A percentile compares a stretch with the other conserved stretches of the same genome.
Conservation (phyloP, 2,888 invertebrate genomes). For the Orchesella flavescens region DNA sequence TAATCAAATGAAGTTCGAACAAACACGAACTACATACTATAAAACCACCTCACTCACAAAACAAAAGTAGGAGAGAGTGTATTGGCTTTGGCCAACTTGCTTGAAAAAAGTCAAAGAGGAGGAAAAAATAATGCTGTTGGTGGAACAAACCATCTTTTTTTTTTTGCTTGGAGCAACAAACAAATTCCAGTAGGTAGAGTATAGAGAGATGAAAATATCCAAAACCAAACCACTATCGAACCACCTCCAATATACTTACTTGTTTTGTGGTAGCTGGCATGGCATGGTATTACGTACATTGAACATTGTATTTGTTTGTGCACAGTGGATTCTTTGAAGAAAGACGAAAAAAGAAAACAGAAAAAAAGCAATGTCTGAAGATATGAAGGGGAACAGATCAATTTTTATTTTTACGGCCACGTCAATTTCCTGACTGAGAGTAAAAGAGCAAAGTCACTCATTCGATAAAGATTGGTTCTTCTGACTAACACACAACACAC, state of each 20-base stretch:
- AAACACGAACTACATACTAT: background rate
- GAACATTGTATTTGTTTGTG: too few species aligned
- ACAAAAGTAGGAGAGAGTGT: background rate
- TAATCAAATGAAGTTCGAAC: slow-evolving; percentile 39
- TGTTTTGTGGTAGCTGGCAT: too few species aligned
- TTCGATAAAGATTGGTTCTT: slow-evolving; percentile 44
- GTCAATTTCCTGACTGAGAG: slow-evolving; percentile 41
- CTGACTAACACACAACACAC: background rate
- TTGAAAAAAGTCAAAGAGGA: background rate
- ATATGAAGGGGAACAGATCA: slow-evolving; percentile 38
- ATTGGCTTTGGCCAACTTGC: background rate
- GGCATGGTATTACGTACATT: too few species aligned
- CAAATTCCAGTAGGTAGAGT: background rate
- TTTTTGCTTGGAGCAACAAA: slow-evolving; percentile 1
- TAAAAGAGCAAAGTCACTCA: slow-evolving; percentile 41
- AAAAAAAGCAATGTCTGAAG: slow-evolving; percentile 16
- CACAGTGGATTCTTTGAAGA: background rate
- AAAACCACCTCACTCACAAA: background rate
- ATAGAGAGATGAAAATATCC: background rate
- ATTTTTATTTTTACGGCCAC: slow-evolving; percentile 49
- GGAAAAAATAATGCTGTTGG: background rate
- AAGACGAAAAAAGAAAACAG: background rate
- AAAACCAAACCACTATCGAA: too few species aligned
- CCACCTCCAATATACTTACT: background rate
- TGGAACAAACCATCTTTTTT: slow-evolving; percentile 1